Evolutionary conservation across 30 jellyfish, hydroid and myxozoan species (phyloP).

Genomic region (Hydractinia echinata): DNA sequence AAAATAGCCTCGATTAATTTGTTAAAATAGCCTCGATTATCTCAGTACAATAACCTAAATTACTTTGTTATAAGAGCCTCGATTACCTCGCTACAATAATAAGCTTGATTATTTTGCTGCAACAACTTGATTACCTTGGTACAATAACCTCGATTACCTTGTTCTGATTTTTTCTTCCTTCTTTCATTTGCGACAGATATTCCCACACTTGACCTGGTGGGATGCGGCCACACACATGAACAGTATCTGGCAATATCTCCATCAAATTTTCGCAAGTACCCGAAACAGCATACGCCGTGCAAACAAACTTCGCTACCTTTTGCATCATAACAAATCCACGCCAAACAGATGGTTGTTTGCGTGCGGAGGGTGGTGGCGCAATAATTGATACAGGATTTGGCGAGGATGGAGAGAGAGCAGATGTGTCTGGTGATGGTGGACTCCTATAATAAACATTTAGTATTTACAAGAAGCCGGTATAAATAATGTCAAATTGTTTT

Average conservation of each 20-base stretch:
- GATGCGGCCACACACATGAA: constrained; percentile 82
- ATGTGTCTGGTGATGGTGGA: constrained; percentile 23
- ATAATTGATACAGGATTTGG: constrained; percentile 9
- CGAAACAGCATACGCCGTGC: constrained; percentile 79
- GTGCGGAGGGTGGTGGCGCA: constrained; percentile 19
- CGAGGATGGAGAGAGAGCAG: not conserved
- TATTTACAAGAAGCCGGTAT: no score
- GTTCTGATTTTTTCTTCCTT: constrained; percentile 33
- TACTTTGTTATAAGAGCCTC: no score
- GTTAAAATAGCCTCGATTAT: no score
- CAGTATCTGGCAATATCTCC: constrained; percentile 74
- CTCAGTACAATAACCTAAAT: no score
- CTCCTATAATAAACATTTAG: not conserved
- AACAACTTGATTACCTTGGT: no score
- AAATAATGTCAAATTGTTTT: no score
- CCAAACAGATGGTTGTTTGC: constrained; percentile 71
- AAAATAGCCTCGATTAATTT: no score
- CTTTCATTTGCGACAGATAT: constrained; percentile 66
- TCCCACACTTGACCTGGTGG: constrained; percentile 94
- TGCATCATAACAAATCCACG: constrained; percentile 75
- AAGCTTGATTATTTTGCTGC: no score
- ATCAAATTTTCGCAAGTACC: constrained; percentile 84
- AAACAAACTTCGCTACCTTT: constrained; percentile 71
- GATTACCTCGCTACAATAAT: no score
- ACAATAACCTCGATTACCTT: constrained; percentile 10